These are phyloP conservation scores for Actinemys pallida DNA, from an alignment of 2,113 vertebrate species.

Conservation along the genomic window DNA sequence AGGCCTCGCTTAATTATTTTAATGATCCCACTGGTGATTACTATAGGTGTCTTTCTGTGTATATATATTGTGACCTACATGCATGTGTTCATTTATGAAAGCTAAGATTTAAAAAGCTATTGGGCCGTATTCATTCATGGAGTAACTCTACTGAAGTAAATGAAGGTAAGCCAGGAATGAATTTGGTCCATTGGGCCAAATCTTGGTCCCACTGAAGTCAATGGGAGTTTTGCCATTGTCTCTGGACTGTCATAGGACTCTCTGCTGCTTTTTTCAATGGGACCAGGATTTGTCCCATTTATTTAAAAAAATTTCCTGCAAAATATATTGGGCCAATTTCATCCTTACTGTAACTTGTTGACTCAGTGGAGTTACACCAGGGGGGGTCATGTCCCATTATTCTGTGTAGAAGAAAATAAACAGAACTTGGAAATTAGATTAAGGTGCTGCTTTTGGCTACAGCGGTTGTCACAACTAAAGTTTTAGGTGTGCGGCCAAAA, in stretches of 20 bases:
- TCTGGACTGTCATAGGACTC: not conserved
- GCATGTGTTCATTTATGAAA: conserved; percentile 57
- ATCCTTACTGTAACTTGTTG: not conserved
- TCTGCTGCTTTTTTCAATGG: not conserved
- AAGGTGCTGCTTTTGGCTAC: not conserved
- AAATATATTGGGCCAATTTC: not conserved
- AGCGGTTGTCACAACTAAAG: rapidly evolving
- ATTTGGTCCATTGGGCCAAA: not conserved
- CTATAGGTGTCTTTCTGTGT: conserved; percentile 55
- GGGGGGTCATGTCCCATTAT: not conserved
- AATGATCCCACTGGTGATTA: conserved; percentile 65
- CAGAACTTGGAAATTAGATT: not conserved
- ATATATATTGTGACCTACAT: conserved; percentile 54
- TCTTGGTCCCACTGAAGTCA: not conserved
- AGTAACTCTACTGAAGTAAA: conserved; percentile 23
- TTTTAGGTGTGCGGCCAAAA: not conserved
- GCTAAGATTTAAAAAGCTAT: conserved; percentile 46
- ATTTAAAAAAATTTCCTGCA: not conserved
- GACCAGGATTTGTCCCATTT: not conserved
- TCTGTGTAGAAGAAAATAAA: rapidly evolving
- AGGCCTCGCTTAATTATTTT: conserved; percentile 70
- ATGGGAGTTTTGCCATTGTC: not conserved
- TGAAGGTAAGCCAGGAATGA: not conserved
- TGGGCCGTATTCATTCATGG: conserved; percentile 38
- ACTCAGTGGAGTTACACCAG: not conserved